Percentiles rank a stretch among this genome's conserved stretches.
Evolutionary conservation across 23 tunicate species (phyloP).

Genomic region (Ciona savignyi): DNA sequence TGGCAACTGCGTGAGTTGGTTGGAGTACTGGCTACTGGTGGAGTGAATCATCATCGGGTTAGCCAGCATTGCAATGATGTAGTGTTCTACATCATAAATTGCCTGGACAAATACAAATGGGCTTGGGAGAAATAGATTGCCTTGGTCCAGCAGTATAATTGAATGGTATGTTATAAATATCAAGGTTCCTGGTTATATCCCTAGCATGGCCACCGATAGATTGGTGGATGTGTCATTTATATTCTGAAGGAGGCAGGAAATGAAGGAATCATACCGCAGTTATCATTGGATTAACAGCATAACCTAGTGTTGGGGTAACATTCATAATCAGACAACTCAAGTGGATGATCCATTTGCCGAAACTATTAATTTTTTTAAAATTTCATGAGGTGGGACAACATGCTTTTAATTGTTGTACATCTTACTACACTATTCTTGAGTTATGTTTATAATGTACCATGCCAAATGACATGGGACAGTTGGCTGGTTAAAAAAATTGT

Average conservation of each 20-base stretch:
- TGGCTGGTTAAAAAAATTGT: background rate
- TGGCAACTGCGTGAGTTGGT: background rate
- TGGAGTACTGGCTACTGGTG: background rate
- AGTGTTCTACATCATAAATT: background rate
- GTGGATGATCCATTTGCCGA: too few relatives aligned
- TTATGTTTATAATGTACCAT: background rate
- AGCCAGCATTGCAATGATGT: background rate
- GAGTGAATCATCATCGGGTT: background rate
- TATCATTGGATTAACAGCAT: too few relatives aligned
- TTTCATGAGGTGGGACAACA: too few relatives aligned
- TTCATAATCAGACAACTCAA: too few relatives aligned
- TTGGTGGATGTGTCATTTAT: too few relatives aligned
- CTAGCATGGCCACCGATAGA: background rate
- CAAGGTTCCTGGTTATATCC: background rate
- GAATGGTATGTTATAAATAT: background rate
- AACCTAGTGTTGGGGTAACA: too few relatives aligned
- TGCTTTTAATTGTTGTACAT: too few relatives aligned
- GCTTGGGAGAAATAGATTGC: too few relatives aligned
- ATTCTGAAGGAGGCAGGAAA: too few relatives aligned
- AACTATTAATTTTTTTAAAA: too few relatives aligned
- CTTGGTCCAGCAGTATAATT: too few relatives aligned
- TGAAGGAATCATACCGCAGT: background rate
- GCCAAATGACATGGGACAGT: too few relatives aligned
- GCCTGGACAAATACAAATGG: background rate
- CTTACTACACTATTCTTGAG: background rate